Conservation (phyloP, 2,888 invertebrate genomes). For the Calliopum simillimum region DNA sequence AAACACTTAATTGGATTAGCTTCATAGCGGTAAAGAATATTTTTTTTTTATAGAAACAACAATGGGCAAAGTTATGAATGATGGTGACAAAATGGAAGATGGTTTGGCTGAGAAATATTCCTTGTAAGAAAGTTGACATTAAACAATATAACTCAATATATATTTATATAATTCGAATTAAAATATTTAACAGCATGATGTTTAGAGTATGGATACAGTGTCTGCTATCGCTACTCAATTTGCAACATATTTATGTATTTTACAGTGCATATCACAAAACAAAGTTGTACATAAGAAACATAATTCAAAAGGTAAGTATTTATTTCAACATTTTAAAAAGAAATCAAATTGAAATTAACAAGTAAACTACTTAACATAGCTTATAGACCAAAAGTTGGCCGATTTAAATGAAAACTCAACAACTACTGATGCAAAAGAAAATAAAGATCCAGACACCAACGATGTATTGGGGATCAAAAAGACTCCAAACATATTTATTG, state of each 20-base stretch:
- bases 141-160: too few relatives aligned
- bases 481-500: constrained; percentile 48
- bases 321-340: too few relatives aligned
- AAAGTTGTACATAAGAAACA: too few relatives aligned
- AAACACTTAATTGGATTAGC: too few relatives aligned
- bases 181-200: constrained; percentile 6
- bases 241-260: background rate
- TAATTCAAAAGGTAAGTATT: too few relatives aligned
- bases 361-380: too few relatives aligned
- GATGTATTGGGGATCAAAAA: constrained; percentile 41
- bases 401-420: background rate
- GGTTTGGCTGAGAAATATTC: constrained; percentile 26
- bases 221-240: background rate
- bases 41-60: constrained; percentile 47
- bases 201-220: background rate
- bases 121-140: constrained; percentile 33
- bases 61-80: constrained; percentile 42
- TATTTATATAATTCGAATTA: too few relatives aligned
- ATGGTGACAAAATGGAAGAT: constrained; percentile 38
- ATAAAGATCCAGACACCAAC: too few relatives aligned
- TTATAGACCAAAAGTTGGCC: constrained; percentile 1
- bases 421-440: background rate
- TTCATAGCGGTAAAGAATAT: too few relatives aligned
- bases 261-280: background rate
- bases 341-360: too few relatives aligned